A percentile compares a stretch with the other conserved stretches of the same genome.
Evolutionary conservation across 2,797 vertebrate genomes (phyloP).

Genomic region (Bradypodion pumilum): DNA sequence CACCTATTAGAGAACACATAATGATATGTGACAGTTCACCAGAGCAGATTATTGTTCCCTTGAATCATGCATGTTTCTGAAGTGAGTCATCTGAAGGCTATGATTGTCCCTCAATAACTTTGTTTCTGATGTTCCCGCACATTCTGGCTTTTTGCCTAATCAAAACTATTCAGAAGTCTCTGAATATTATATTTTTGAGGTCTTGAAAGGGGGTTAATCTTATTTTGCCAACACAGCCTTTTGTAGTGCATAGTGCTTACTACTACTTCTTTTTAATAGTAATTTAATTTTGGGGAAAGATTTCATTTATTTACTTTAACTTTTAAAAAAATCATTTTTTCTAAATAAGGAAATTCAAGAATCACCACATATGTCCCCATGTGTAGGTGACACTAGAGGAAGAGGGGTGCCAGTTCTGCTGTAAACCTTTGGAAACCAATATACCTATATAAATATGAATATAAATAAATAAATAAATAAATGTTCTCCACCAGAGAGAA

Average conservation of each 20-base stretch:
- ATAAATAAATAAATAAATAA: no score
- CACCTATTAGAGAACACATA: background rate
- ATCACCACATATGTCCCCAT: background rate
- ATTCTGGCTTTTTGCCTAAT: background rate
- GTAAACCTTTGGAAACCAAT: no score
- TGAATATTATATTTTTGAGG: background rate
- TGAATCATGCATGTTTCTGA: slow-evolving; percentile 8
- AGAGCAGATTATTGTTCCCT: slow-evolving; percentile 16
- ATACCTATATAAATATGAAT: no score
- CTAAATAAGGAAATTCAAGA: background rate
- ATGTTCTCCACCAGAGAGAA: no score
- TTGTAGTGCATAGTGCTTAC: background rate
- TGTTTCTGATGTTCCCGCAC: background rate
- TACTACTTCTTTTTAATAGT: no score
- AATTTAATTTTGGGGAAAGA: background rate
- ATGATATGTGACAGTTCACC: slow-evolving; percentile 15
- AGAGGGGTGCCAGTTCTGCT: no score
- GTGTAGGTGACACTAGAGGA: no score
- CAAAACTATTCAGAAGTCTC: background rate
- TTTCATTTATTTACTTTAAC: background rate
- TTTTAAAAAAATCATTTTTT: background rate
- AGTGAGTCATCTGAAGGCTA: slow-evolving; percentile 13
- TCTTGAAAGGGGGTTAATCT: background rate
- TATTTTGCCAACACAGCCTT: background rate
- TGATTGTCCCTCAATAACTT: background rate